Percentiles rank a stretch among this genome's conserved stretches.
phyloP scores from a whole-genome alignment of 2,797 vertebrate genomes.

The Petrocephalus schoutedeni region DNA sequence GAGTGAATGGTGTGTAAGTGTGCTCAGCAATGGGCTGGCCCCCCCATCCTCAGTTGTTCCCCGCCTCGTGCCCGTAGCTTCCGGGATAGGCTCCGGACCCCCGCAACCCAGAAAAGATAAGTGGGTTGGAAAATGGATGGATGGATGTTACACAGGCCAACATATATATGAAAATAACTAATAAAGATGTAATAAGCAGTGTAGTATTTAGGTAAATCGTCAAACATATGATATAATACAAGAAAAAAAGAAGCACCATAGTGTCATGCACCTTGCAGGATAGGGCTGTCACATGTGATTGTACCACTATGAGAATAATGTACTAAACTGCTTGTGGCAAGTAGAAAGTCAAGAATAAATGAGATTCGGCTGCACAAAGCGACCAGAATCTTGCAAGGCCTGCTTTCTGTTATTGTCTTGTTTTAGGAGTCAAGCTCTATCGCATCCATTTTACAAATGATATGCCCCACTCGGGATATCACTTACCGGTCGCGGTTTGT shows the following conservation, averaged over 20 bases:
- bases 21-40: too few relatives aligned
- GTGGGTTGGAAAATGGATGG: too few relatives aligned
- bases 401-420: conserved; percentile 11
- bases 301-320: neutral
- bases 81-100: too few relatives aligned
- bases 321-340: conserved; percentile 12
- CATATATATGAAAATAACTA: neutral
- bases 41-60: too few relatives aligned
- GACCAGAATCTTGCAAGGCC: conserved; percentile 13
- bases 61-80: too few relatives aligned
- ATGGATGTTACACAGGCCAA: neutral
- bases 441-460: neutral
- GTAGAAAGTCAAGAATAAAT: conserved; percentile 9
- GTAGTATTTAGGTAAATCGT: neutral
- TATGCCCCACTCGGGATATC: neutral
- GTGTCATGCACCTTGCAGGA: neutral
- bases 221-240: neutral
- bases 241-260: neutral
- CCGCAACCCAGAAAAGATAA: too few relatives aligned
- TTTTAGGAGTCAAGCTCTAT: neutral
- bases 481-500: neutral
- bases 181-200: neutral
- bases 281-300: neutral
- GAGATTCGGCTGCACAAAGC: conserved; percentile 6
- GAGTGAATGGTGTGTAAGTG: too few relatives aligned